Base-by-base conservation (phyloP, 2,888 invertebrate species). In the Sericinus montela region DNA sequence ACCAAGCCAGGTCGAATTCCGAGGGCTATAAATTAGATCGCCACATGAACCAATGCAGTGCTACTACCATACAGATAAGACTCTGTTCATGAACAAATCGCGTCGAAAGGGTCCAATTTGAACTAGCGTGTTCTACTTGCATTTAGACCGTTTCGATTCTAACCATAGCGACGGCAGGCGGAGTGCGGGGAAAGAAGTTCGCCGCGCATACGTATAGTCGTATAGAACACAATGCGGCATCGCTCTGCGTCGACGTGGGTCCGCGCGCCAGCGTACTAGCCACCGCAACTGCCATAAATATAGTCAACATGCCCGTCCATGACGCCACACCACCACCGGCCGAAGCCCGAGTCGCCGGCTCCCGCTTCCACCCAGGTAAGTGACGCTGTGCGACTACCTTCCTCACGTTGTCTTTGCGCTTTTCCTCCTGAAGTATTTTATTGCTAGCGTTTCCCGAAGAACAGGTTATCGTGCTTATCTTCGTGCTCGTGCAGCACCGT, bases 141-240 rank as follows among this genome's bases (percentile, higher is more conserved):
- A 54, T 58, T 65, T 67, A 65, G 55, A 67, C 48, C 66, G 60
- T 65, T 58, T 53, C 36, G 47, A 43, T 54, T 51, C 48, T 43
- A 50, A 53, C 53, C 61, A 47, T 53, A 57, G 53, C 58, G 54
- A 53, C 55, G 53, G 55, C 54, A 48, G 54, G 52, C 54, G 55
- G 51, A 57, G 57, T 53, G 55, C 50, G 55, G 60, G 63, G 59
- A 58, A 52, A 58, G 56, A 58, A 59, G 58, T 60, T 63, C 56
- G 60, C 57, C 66, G 69, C 71, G 71, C 70, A 71, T 70, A 76
- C 65, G 70, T 77, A 73, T 69, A 72, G 25, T 32, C 35, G 62
- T 70, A 76, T 79, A 81, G 78, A 81, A 62, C 75, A 75, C 75
- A 80, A 77, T 86, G 82, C 83, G 84, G 78, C 78, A 81, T 63